phyloP scores from a whole-genome alignment of 2,113 vertebrate genomes.

The Periophthalmus modestus region DNA sequence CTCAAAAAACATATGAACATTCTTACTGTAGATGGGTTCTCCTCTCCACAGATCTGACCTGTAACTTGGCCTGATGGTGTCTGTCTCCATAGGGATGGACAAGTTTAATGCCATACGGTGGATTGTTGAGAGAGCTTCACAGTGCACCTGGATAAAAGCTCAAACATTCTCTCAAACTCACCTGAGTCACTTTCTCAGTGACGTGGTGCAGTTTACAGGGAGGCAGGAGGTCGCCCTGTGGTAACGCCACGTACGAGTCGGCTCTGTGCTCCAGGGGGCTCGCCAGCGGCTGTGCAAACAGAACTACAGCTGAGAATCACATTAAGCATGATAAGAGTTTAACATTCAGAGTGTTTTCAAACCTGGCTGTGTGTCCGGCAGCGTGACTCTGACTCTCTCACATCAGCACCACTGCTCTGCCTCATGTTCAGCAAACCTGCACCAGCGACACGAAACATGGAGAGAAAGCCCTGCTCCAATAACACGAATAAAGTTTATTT shows the following conservation, averaged over 20 bases:
- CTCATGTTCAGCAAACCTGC: constrained; percentile 72
- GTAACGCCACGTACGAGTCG: constrained; percentile 77
- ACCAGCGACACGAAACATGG: constrained; percentile 25
- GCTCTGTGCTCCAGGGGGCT: constrained; percentile 79
- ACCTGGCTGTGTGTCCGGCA: constrained; percentile 81
- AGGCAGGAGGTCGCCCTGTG: constrained; percentile 83
- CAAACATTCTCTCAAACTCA: constrained; percentile 37
- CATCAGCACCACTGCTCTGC: constrained; percentile 79
- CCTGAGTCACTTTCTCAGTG: constrained; percentile 93
- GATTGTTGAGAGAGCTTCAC: too few relatives aligned
- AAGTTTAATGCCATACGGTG: too few relatives aligned
- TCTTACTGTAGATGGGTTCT: too few relatives aligned
- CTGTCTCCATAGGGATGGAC: too few relatives aligned
- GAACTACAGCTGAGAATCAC: neutral
- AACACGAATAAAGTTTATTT: too few relatives aligned
- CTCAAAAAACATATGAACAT: too few relatives aligned
- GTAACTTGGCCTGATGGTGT: too few relatives aligned
- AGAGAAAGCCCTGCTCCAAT: too few relatives aligned
- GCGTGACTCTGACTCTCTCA: constrained; percentile 84
- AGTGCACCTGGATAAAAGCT: too few relatives aligned
- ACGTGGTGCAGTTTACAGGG: constrained; percentile 89
- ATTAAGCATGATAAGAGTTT: neutral
- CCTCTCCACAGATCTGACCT: too few relatives aligned
- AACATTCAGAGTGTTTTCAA: too few relatives aligned
- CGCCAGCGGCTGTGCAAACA: constrained; percentile 9